Percentiles rank a stretch among this genome's conserved stretches.
Evolutionary conservation across 1,140 invertebrate species (phyloP).

Genomic region (Diprion similis): DNA sequence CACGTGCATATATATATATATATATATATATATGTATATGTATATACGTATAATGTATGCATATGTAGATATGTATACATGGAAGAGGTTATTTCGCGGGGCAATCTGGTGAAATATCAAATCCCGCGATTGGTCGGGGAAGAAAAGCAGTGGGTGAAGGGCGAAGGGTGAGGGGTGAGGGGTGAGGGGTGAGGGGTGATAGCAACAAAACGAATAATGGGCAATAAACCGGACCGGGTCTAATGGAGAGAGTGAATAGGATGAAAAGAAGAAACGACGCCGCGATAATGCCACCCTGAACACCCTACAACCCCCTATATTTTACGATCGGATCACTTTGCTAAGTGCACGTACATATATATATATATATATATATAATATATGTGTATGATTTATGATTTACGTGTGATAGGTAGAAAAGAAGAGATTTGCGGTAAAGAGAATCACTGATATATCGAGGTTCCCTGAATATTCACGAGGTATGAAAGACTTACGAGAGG

Average conservation of each 20-base stretch:
- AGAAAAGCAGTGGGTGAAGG: too few species aligned
- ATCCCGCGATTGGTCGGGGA: neutral
- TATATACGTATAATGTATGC: too few species aligned
- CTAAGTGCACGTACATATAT: neutral
- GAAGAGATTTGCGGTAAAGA: neutral
- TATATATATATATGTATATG: too few species aligned
- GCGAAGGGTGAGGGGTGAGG: neutral
- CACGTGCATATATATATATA: too few species aligned
- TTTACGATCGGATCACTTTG: slow-evolving; percentile 1
- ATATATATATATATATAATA: neutral
- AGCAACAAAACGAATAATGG: neutral
- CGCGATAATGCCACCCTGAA: neutral
- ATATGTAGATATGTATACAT: too few species aligned
- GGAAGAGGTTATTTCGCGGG: neutral
- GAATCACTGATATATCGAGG: neutral
- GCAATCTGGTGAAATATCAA: neutral
- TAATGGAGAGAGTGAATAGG: slow-evolving; percentile 3
- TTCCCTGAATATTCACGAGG: neutral
- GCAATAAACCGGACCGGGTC: neutral
- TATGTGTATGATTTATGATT: neutral
- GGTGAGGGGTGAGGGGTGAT: neutral
- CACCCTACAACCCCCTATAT: neutral
- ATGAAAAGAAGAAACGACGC: neutral
- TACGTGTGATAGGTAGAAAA: too few species aligned
- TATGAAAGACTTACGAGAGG: neutral